Conservation (phyloP, 1,140 invertebrate genomes). For the Thaumetopoea pityocampa region DNA sequence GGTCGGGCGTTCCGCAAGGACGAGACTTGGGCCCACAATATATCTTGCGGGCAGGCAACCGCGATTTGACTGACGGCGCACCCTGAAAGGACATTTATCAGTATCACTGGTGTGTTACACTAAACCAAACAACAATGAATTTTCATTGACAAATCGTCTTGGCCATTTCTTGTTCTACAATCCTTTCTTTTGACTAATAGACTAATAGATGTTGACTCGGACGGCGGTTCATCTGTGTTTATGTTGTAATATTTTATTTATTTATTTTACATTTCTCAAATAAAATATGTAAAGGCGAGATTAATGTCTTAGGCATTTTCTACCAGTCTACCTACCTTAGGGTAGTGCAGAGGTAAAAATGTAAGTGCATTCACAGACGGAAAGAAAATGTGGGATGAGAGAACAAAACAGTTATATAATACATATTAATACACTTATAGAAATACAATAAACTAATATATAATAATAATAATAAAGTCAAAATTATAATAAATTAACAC, state of each 20-base stretch:
- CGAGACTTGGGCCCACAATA: conserved; percentile 65
- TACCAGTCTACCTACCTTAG: too few relatives aligned
- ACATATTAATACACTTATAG: too few relatives aligned
- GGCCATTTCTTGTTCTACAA: conserved; percentile 53
- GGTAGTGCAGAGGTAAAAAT: too few relatives aligned
- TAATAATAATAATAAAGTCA: too few relatives aligned
- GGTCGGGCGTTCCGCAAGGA: conserved; percentile 48
- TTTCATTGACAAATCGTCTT: conserved; percentile 73
- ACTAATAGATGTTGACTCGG: conserved; percentile 7
- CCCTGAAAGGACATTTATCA: conserved; percentile 74
- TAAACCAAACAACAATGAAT: conserved; percentile 74
- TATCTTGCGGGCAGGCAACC: conserved; percentile 71
- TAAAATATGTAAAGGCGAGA: too few relatives aligned
- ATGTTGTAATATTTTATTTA: not conserved
- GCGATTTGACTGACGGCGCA: conserved; percentile 70
- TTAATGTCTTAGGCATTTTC: too few relatives aligned
- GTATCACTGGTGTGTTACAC: conserved; percentile 69
- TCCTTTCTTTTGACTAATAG: conserved; percentile 47
- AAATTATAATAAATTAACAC: too few relatives aligned
- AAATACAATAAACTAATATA: too few relatives aligned
- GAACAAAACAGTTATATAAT: too few relatives aligned
- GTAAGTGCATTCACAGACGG: too few relatives aligned
- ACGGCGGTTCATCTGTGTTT: not conserved
- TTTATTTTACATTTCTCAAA: too few relatives aligned
- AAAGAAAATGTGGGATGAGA: too few relatives aligned